phyloP scores from a whole-genome alignment of 2,797 vertebrate genomes.

The Mormyrops boulengeri region DNA sequence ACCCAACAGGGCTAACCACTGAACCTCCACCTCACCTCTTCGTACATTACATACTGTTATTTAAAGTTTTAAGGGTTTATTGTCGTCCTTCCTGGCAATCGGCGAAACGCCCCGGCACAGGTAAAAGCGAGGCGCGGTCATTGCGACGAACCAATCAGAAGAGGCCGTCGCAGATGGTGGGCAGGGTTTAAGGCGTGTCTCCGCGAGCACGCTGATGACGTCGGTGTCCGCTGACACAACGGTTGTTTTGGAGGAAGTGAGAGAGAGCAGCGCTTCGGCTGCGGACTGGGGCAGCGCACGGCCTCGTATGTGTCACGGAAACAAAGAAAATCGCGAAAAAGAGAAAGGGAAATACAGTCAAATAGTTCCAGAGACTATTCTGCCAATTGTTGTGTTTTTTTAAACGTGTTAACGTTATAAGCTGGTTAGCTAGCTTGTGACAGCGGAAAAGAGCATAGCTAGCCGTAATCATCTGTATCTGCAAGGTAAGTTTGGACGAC shows the following conservation, averaged over 20 bases:
- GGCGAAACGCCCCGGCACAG: background rate
- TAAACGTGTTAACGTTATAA: background rate
- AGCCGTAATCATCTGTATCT: background rate
- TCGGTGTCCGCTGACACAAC: conserved; percentile 35
- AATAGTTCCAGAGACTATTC: background rate
- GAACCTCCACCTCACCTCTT: background rate
- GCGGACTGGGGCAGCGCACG: background rate
- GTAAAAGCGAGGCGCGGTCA: background rate
- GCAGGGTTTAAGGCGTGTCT: conserved; percentile 12
- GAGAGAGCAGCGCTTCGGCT: conserved; percentile 42
- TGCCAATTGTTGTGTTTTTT: background rate
- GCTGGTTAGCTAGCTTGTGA: background rate
- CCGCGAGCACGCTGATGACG: conserved; percentile 21
- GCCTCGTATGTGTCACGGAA: background rate
- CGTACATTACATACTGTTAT: background rate
- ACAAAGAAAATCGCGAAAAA: background rate
- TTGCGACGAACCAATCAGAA: background rate
- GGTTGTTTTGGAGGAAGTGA: conserved; percentile 59
- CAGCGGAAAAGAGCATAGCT: background rate
- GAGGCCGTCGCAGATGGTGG: background rate
- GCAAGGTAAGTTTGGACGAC: background rate
- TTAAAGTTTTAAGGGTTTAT: background rate
- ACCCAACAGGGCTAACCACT: background rate
- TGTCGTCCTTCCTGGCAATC: background rate
- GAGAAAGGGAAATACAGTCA: background rate